These are phyloP conservation scores for Thymelicus acteon DNA, from an alignment of 2,888 invertebrate species.

Conservation along the genomic window DNA sequence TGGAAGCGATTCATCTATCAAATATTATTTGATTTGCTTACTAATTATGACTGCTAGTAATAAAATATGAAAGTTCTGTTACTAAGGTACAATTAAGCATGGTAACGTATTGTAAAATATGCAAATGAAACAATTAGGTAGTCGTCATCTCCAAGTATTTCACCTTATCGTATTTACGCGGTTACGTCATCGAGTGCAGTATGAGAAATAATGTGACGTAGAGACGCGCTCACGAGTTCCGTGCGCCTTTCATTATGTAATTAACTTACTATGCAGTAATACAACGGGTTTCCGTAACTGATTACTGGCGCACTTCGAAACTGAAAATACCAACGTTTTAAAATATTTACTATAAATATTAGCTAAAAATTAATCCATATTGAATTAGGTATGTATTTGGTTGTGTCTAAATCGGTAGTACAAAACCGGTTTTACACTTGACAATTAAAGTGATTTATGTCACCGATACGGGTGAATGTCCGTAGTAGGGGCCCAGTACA, in stretches of 20 bases:
- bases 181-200: constrained; percentile 39
- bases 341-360: constrained; percentile 9
- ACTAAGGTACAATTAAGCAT: too few species aligned
- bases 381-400: constrained; percentile 15
- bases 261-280: constrained; percentile 37
- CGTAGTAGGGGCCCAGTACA: constrained; percentile 35
- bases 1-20: too few species aligned
- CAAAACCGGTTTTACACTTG: constrained; percentile 19
- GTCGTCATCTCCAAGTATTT: constrained; percentile 10
- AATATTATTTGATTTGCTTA: too few species aligned
- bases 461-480: constrained; percentile 21
- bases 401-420: constrained; percentile 5
- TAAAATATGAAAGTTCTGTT: too few species aligned
- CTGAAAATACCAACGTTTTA: background rate
- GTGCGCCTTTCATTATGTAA: constrained; percentile 40
- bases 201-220: constrained; percentile 37
- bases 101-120: too few species aligned
- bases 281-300: constrained; percentile 31
- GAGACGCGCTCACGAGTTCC: constrained; percentile 35
- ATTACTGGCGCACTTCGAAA: constrained; percentile 16
- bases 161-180: constrained; percentile 33
- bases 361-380: constrained; percentile 12
- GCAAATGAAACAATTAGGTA: too few species aligned
- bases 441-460: constrained; percentile 29
- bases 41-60: too few species aligned